Percentiles rank a stretch among this genome's conserved stretches.
These are phyloP conservation scores for Holacanthella duospinosa DNA, from an alignment of 2,888 invertebrate genomes.

Conservation along the genomic window DNA sequence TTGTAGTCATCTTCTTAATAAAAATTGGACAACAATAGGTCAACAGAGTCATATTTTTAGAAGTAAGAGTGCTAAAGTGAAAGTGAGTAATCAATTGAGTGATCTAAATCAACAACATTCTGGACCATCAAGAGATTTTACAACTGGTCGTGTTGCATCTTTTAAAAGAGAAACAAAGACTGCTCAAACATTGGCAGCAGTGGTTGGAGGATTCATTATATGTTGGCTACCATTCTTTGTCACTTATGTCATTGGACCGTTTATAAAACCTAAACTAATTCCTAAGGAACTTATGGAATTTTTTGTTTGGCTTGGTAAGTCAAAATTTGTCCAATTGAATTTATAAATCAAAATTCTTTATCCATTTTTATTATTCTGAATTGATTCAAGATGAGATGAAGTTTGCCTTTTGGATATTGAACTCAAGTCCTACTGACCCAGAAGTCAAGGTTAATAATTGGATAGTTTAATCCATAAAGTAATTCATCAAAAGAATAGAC, in stretches of 20 bases:
- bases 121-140: slow-evolving; percentile 26
- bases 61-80: slow-evolving; percentile 26
- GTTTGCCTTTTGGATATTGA: no score
- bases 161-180: slow-evolving; percentile 71
- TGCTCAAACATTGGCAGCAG: slow-evolving; percentile 73
- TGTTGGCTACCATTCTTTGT: slow-evolving; percentile 84
- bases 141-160: slow-evolving; percentile 39
- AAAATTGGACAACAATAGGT: background rate
- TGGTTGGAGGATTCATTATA: slow-evolving; percentile 60
- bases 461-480: no score
- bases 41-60: slow-evolving; percentile 11
- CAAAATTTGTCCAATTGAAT: background rate
- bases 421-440: no score
- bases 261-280: slow-evolving; percentile 51
- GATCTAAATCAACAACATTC: slow-evolving; percentile 33
- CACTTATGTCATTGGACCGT: slow-evolving; percentile 68
- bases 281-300: slow-evolving; percentile 55
- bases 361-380: no score
- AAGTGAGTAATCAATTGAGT: slow-evolving; percentile 15
- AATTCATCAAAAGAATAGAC: background rate
- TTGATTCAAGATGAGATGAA: no score
- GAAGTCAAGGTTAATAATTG: no score
- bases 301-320: slow-evolving; percentile 64
- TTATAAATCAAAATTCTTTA: background rate
- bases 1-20: background rate